phyloP scores from a whole-genome alignment of 2,888 invertebrate genomes.

The Synergus laeviventris region DNA sequence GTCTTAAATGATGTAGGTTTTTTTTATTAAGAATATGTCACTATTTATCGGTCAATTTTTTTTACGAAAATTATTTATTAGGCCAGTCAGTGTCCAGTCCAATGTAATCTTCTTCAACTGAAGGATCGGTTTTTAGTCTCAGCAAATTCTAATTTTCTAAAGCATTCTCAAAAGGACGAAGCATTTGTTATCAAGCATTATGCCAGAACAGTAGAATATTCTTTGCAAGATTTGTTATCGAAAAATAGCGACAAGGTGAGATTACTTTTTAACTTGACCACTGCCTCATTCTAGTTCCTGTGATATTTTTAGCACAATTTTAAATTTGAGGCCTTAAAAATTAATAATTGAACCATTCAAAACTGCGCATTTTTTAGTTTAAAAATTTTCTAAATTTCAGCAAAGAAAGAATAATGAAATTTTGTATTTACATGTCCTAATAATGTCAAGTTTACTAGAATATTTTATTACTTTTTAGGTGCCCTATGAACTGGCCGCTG shows the following conservation, averaged over 20 bases:
- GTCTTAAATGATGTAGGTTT: slow-evolving; percentile 70
- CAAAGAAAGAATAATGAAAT: no score
- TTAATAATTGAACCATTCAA: no score
- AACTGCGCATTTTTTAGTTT: no score
- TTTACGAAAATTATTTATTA: slow-evolving; percentile 44
- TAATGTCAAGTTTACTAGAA: no score
- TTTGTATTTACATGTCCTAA: no score
- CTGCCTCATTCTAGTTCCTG: no score
- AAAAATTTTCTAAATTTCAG: no score
- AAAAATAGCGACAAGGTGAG: slow-evolving; percentile 74
- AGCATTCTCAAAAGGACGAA: slow-evolving; percentile 52
- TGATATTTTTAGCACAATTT: no score
- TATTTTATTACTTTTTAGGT: slow-evolving; percentile 54
- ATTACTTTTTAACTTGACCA: no score
- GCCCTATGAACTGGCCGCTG: slow-evolving; percentile 60
- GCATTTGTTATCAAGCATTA: slow-evolving; percentile 73
- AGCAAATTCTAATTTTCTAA: slow-evolving; percentile 43
- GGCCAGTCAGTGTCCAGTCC: slow-evolving; percentile 59
- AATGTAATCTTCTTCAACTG: slow-evolving; percentile 46
- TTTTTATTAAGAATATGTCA: background rate
- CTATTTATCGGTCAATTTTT: background rate
- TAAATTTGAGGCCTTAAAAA: no score
- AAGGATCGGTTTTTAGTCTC: slow-evolving; percentile 48
- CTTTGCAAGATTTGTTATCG: slow-evolving; percentile 66
- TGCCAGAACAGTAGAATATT: slow-evolving; percentile 71